Conservation (phyloP, 2,888 invertebrate species). For the Ellobium chinense region DNA sequence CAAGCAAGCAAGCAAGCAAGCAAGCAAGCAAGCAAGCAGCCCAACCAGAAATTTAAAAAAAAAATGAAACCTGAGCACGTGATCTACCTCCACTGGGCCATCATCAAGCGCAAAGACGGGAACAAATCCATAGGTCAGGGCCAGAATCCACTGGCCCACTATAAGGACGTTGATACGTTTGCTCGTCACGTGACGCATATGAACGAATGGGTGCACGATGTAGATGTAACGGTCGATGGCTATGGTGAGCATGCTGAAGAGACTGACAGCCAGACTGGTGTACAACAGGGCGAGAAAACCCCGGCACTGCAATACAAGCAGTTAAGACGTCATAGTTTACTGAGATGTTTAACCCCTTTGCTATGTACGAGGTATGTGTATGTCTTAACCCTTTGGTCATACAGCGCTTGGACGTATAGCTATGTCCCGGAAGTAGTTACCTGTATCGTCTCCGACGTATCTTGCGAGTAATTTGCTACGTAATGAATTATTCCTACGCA, state of each 20-base stretch:
- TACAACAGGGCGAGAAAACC: neutral
- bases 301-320: too few species aligned
- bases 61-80: neutral
- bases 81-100: neutral
- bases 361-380: too few species aligned
- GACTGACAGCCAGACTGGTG: neutral
- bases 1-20: neutral
- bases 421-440: too few species aligned
- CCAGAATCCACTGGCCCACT: neutral
- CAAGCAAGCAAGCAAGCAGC: neutral
- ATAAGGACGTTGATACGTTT: neutral
- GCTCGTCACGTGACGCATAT: conserved; percentile 27
- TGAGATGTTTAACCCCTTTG: too few species aligned
- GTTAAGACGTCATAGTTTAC: too few species aligned
- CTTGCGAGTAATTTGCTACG: too few species aligned
- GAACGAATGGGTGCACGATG: conserved; percentile 33
- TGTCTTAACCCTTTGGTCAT: too few species aligned
- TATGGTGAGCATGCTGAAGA: conserved; percentile 29
- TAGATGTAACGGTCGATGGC: conserved; percentile 35
- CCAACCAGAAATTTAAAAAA: neutral
- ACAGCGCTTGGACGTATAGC: too few species aligned
- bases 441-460: too few species aligned
- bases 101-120: neutral
- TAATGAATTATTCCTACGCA: too few species aligned
- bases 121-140: neutral